phyloP scores from a whole-genome alignment of 2,888 invertebrate species.

The Timema cristinae region DNA sequence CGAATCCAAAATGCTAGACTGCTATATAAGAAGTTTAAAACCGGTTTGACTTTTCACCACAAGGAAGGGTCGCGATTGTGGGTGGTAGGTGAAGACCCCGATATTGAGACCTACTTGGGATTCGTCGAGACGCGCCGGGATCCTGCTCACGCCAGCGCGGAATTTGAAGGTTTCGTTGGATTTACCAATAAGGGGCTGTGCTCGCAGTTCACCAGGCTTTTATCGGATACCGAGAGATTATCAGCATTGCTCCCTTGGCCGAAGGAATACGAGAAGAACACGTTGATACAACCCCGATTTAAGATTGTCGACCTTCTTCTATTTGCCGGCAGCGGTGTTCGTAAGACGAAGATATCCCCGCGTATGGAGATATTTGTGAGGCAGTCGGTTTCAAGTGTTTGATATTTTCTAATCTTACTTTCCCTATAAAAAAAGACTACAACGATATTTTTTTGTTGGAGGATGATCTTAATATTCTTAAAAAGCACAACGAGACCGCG shows the following conservation, averaged over 20 bases:
- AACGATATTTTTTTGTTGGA: not conserved
- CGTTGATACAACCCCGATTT: not conserved
- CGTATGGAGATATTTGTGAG: not conserved
- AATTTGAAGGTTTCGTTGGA: slow-evolving; percentile 11
- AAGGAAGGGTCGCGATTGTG: slow-evolving; percentile 1
- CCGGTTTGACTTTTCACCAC: not conserved
- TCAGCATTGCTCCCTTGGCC: not conserved
- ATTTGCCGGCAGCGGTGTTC: not conserved
- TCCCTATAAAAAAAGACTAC: not conserved
- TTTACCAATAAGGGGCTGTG: not conserved
- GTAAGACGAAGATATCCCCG: not conserved
- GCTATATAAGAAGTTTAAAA: not conserved
- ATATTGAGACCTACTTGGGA: not conserved
- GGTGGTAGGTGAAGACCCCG: not conserved
- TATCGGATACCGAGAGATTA: not conserved
- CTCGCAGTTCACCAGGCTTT: not conserved
- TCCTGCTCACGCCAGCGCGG: not conserved
- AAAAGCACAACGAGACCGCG: not conserved
- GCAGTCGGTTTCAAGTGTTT: not conserved
- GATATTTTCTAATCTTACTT: slow-evolving; percentile 1
- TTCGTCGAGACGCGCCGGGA: not conserved
- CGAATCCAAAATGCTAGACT: not conserved
- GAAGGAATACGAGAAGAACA: slow-evolving; percentile 7
- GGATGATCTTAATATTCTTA: slow-evolving; percentile 3
- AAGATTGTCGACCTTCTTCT: not conserved